Percentiles rank a stretch among this genome's conserved stretches.
Conservation (phyloP, 2,888 invertebrate species). For the Bruchidius siliquastri region DNA sequence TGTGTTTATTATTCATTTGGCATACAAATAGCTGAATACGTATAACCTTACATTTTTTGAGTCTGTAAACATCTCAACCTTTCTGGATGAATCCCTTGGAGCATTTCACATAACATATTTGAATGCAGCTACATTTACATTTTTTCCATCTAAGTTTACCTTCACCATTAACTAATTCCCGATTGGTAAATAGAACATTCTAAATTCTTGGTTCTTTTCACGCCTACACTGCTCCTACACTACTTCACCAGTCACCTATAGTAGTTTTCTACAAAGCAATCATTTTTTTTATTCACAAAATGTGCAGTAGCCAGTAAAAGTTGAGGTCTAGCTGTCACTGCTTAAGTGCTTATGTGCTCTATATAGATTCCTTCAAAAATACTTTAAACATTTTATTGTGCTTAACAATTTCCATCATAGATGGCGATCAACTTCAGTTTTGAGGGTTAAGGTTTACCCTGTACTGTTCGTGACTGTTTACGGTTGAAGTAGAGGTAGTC, state of each 20-base stretch:
- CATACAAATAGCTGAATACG: slow-evolving; percentile 21
- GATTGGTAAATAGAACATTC: background rate
- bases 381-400: too few relatives aligned
- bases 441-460: too few relatives aligned
- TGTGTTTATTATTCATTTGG: slow-evolving; percentile 20
- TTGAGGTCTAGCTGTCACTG: background rate
- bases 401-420: too few relatives aligned
- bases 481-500: too few relatives aligned
- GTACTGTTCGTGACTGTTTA: too few relatives aligned
- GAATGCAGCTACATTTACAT: background rate
- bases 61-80: background rate
- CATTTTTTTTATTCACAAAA: background rate
- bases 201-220: background rate
- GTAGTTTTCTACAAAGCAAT: background rate
- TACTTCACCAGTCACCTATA: too few relatives aligned
- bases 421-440: too few relatives aligned
- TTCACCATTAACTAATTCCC: background rate
- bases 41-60: slow-evolving; percentile 13
- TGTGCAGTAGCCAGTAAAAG: too few relatives aligned
- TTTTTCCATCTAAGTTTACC: background rate
- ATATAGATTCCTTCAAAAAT: too few relatives aligned
- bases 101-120: background rate
- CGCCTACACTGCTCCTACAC: background rate
- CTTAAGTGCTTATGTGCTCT: background rate
- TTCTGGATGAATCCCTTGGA: background rate